These are phyloP conservation scores for Orthosia incerta DNA, from an alignment of 2,888 invertebrate species.

Conservation along the genomic window DNA sequence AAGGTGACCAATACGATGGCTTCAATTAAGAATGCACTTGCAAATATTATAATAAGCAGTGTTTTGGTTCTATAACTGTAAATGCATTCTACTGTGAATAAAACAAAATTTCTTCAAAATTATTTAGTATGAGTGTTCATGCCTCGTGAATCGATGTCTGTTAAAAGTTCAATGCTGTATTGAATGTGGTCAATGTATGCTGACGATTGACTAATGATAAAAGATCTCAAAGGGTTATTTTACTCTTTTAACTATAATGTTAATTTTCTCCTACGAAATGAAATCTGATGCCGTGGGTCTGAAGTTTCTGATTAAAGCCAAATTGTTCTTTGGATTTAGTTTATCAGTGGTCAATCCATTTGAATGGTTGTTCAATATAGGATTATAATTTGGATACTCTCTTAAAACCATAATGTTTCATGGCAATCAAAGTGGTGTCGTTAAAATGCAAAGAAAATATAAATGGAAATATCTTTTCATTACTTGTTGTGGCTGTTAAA, in stretches of 20 bases:
- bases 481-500: neutral
- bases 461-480: neutral
- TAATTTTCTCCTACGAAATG: neutral
- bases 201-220: conserved; percentile 48
- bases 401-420: conserved; percentile 30
- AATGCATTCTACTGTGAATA: conserved; percentile 41
- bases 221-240: neutral
- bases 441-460: conserved; percentile 47
- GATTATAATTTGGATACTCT: conserved; percentile 37
- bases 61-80: neutral
- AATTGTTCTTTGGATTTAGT: neutral
- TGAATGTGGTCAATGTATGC: conserved; percentile 70
- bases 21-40: conserved; percentile 26
- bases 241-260: neutral
- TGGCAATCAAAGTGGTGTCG: conserved; percentile 15
- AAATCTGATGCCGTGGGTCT: neutral
- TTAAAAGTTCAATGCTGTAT: conserved; percentile 50
- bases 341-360: conserved; percentile 59
- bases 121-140: conserved; percentile 30
- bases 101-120: conserved; percentile 32
- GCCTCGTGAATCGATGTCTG: conserved; percentile 31
- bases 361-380: conserved; percentile 60
- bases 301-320: neutral
- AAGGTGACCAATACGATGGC: neutral
- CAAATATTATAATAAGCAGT: neutral